phyloP scores from a whole-genome alignment of 2,888 invertebrate species.

The Colostygia pectinataria region DNA sequence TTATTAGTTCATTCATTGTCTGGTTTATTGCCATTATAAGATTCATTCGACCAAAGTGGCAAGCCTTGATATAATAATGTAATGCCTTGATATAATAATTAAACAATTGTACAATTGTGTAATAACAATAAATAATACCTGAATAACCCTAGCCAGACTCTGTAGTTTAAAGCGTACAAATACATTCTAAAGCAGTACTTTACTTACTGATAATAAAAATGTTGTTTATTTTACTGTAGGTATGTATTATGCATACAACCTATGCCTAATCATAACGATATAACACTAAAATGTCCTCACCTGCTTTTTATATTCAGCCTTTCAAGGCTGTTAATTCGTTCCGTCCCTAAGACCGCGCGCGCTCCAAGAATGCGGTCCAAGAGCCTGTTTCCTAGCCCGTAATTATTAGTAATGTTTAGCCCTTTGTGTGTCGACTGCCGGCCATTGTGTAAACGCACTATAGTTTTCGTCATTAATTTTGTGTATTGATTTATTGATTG shows the following conservation, averaged over 20 bases:
- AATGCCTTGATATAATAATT: too few relatives aligned
- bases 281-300: too few relatives aligned
- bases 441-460: background rate
- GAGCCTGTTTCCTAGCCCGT: slow-evolving; percentile 40
- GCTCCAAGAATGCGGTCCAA: slow-evolving; percentile 49
- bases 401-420: slow-evolving; percentile 27
- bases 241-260: too few relatives aligned
- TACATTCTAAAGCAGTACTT: too few relatives aligned
- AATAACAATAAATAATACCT: too few relatives aligned
- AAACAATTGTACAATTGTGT: too few relatives aligned
- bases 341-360: slow-evolving; percentile 40
- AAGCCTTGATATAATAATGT: slow-evolving; percentile 5
- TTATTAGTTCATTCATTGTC: slow-evolving; percentile 38
- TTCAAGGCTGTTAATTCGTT: slow-evolving; percentile 45
- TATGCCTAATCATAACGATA: too few relatives aligned
- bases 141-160: too few relatives aligned
- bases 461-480: background rate
- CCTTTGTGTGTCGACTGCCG: slow-evolving; percentile 9
- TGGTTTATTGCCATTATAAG: too few relatives aligned
- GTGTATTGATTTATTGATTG: too few relatives aligned
- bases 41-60: background rate
- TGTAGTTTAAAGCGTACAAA: too few relatives aligned
- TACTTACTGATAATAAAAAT: background rate
- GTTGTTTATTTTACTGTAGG: background rate
- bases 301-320: slow-evolving; percentile 16